phyloP scores from a whole-genome alignment of 2,888 invertebrate species.

The Prenolepis imparis region DNA sequence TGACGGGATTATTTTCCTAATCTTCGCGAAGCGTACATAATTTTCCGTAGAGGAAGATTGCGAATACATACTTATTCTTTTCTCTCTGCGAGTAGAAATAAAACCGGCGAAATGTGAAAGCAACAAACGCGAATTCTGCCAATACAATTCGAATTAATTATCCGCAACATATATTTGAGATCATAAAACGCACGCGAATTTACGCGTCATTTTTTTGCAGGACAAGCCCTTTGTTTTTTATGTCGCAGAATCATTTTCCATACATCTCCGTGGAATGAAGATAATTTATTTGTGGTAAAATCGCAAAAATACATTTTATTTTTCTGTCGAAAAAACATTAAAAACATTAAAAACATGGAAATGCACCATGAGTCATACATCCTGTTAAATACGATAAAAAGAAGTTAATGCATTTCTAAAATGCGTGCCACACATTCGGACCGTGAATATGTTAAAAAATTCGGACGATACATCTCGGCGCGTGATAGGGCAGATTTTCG shows the following conservation, averaged over 20 bases:
- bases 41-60: neutral
- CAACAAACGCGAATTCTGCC: neutral
- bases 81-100: neutral
- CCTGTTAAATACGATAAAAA: conserved; percentile 5
- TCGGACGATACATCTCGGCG: conserved; percentile 11
- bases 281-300: conserved; percentile 3
- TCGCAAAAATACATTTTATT: neutral
- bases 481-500: conserved; percentile 10
- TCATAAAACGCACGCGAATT: conserved; percentile 13
- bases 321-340: neutral
- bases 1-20: conserved; percentile 27
- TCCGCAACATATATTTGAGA: neutral
- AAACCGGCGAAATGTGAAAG: neutral
- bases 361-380: neutral
- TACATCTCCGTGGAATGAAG: neutral
- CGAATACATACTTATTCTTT: neutral
- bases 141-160: conserved; percentile 14
- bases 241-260: neutral
- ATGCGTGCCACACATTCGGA: neutral
- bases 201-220: neutral
- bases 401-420: conserved; percentile 28
- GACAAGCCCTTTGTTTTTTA: neutral
- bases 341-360: neutral
- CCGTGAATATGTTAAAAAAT: conserved; percentile 21
- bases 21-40: conserved; percentile 15